A percentile compares a stretch with the other conserved stretches of the same genome.
Evolutionary conservation across 2,113 vertebrate species (phyloP).

Genomic region (Atrichornis clamosus): DNA sequence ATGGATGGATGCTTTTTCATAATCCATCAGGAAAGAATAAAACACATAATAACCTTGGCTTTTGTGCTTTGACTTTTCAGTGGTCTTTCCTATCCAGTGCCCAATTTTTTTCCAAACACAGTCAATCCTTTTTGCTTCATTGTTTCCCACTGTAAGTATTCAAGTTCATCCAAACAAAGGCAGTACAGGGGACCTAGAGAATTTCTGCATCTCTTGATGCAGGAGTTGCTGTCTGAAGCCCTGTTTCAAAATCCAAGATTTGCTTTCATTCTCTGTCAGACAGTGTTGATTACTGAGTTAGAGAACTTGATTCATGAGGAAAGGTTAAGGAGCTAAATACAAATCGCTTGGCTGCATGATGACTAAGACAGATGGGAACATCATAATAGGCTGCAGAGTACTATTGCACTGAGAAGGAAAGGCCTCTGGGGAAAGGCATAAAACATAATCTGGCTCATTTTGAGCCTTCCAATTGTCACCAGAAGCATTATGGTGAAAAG

Average conservation of each 20-base stretch:
- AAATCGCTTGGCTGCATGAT: not conserved
- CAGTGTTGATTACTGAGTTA: not conserved
- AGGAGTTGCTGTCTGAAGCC: not conserved
- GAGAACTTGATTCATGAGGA: constrained; percentile 32
- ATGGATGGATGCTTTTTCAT: not conserved
- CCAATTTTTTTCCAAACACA: not conserved
- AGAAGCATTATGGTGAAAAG: constrained; percentile 27
- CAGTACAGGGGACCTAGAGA: not conserved
- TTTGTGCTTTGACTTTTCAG: not conserved
- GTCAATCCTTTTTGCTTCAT: not conserved
- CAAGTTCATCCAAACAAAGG: not conserved
- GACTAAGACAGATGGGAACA: constrained; percentile 55
- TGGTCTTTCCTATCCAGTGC: not conserved
- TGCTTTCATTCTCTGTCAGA: constrained; percentile 1
- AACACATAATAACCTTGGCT: not conserved
- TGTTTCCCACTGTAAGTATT: not conserved
- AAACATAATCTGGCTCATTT: constrained; percentile 44
- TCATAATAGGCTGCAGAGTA: constrained; percentile 11
- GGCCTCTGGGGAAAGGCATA: constrained; percentile 31
- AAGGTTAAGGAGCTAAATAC: constrained; percentile 54
- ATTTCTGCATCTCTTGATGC: not conserved
- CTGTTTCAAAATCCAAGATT: not conserved
- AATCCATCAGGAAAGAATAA: not conserved
- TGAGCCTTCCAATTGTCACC: constrained; percentile 39
- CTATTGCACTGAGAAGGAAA: constrained; percentile 16